Base-by-base conservation (phyloP, 1,140 invertebrate genomes). In the Sweltsa coloradensis region DNA sequence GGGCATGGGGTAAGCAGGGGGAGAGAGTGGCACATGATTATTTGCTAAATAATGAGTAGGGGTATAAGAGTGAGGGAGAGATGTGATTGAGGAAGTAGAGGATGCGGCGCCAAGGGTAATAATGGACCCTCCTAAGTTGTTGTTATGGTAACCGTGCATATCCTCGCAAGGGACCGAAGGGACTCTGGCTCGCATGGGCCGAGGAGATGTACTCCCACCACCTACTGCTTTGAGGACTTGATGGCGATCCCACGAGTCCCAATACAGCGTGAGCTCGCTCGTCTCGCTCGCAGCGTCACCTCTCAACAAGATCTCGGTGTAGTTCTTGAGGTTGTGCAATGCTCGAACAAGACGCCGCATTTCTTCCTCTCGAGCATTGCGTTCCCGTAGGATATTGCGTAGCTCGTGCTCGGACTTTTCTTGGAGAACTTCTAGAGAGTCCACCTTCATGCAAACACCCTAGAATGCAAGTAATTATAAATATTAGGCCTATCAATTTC, bases 191-290 rank as follows among this genome's bases (percentile, higher is more conserved):
- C 73, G 63, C n/a, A 66, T 69, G 34, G 74, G 63, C 41, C 59
- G 59, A 16, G 68, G 65, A n/a, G 78, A 62, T 9, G 80, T 78
- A 0, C 78, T 83, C 16, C 73, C 64, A 19, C 72, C 66, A 47
- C 68, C 69, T 58, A 53, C 53, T 49, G 57, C 59, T 14, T 23
- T 27, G 3, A 43, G 13, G 1, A 42, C 40, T 43, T 65, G 61
- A 55, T 76, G 74, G 13, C 75, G 63, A 62, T 93, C 87, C 89
- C 89, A 94, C 1, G 89, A 92, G 65, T 92, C 89, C 92, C 92
- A 95, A 63, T 89, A 90, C 47, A 96, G 71, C 51, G 41, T 62
- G 69, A 36, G 43, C 29, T 81, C 79, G 50, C 58, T 56, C 19
- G 56, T 53, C 40, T 68, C 67, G 45, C 61, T 66, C 22, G 50